These are phyloP conservation scores for Serrognathus titanus DNA, from an alignment of 2,888 invertebrate genomes.

Conservation along the genomic window DNA sequence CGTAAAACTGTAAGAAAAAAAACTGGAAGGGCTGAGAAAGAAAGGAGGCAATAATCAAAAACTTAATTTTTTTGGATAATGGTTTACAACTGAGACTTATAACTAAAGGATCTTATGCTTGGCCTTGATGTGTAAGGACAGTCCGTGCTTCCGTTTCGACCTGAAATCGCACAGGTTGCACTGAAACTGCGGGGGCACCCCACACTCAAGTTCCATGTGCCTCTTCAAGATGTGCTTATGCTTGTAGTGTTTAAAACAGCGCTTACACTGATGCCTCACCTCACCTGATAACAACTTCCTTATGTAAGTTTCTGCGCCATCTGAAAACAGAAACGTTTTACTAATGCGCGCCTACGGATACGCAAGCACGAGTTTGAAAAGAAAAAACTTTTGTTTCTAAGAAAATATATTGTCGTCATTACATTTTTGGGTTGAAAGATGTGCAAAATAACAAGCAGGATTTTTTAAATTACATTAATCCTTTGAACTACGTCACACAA, in stretches of 20 bases:
- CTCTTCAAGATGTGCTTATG: slow-evolving; percentile 55
- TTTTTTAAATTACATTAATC: too few relatives aligned
- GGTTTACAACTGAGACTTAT: neutral
- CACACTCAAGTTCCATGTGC: slow-evolving; percentile 56
- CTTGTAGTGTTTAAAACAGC: slow-evolving; percentile 54
- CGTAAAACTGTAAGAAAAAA: neutral
- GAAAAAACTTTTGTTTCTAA: neutral
- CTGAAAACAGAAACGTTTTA: neutral
- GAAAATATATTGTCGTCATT: too few relatives aligned
- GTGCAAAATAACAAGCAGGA: too few relatives aligned
- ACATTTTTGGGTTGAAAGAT: too few relatives aligned
- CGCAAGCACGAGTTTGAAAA: neutral
- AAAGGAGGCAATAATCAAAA: neutral
- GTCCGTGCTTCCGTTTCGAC: slow-evolving; percentile 18
- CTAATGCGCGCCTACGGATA: too few relatives aligned
- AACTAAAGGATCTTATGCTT: slow-evolving; percentile 6
- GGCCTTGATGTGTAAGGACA: slow-evolving; percentile 9
- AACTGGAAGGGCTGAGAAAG: neutral
- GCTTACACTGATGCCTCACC: slow-evolving; percentile 42
- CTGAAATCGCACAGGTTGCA: slow-evolving; percentile 10
- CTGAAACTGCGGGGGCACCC: slow-evolving; percentile 39
- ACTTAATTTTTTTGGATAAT: too few relatives aligned
- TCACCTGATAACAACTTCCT: slow-evolving; percentile 5
- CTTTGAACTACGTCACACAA: too few relatives aligned
- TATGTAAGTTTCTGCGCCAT: slow-evolving; percentile 7